phyloP scores from a whole-genome alignment of 1,140 invertebrate genomes.

The Caenorhabditis tropicalis region DNA sequence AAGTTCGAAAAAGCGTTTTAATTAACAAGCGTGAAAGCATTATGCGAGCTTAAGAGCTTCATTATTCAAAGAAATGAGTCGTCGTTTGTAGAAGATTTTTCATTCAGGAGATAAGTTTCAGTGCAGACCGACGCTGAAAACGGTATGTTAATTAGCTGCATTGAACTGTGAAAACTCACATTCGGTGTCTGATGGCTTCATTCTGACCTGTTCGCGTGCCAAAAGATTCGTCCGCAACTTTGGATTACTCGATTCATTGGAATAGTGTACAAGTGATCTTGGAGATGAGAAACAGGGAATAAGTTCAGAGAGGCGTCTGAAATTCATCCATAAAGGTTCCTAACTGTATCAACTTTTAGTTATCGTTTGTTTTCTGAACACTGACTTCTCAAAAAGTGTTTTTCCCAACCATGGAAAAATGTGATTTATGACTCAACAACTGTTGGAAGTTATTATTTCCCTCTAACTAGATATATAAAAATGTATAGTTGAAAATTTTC shows the following conservation, averaged over 20 bases:
- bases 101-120: conserved; percentile 16
- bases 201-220: neutral
- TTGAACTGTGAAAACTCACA: neutral
- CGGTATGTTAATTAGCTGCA: neutral
- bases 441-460: too few species aligned
- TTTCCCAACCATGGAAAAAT: too few species aligned
- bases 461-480: too few species aligned
- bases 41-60: neutral
- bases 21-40: too few species aligned
- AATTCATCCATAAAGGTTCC: neutral
- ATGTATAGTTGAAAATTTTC: too few species aligned
- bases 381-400: too few species aligned
- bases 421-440: too few species aligned
- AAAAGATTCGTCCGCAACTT: neutral
- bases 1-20: too few species aligned
- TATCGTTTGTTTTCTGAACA: too few species aligned
- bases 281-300: neutral
- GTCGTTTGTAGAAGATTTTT: conserved; percentile 15
- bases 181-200: neutral
- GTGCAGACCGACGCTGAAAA: conserved; percentile 26
- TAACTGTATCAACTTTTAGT: too few species aligned
- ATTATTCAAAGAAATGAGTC: neutral
- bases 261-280: neutral
- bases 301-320: neutral
- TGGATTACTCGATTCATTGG: neutral